Evolutionary conservation across 2,113 vertebrate genomes (phyloP).

Genomic region (Numenius arquata): DNA sequence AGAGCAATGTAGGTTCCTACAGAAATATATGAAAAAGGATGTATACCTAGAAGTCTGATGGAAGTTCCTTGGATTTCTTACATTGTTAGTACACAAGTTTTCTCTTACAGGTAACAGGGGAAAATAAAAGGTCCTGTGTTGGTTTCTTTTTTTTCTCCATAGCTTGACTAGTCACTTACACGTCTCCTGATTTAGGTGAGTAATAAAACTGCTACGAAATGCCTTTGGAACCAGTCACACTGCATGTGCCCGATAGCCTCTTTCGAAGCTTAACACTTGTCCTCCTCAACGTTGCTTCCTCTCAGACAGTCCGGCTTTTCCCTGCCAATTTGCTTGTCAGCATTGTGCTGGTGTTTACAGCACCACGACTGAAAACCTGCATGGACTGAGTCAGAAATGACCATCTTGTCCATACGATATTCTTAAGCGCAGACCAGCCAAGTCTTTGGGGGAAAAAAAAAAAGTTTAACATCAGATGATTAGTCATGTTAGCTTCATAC

Average conservation of each 20-base stretch:
- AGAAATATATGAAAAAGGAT: not conserved
- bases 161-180: not conserved
- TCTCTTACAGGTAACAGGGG: not conserved
- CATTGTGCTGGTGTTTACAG: not conserved
- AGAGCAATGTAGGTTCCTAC: not conserved
- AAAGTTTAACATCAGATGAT: not conserved
- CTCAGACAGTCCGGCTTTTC: slow-evolving; percentile 2
- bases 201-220: slow-evolving; percentile 27
- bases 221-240: not conserved
- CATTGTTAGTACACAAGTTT: not conserved
- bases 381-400: not conserved
- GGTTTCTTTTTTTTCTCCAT: not conserved
- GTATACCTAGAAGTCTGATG: not conserved
- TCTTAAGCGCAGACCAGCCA: not conserved
- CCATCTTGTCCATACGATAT: not conserved
- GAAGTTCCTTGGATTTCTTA: not conserved
- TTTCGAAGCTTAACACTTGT: not conserved
- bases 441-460: not conserved
- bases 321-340: not conserved
- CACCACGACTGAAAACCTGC: not conserved
- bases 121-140: not conserved
- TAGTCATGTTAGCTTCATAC: not conserved
- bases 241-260: not conserved
- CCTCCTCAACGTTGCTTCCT: not conserved
- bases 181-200: not conserved